A percentile compares a stretch with the other conserved stretches of the same genome.
Evolutionary conservation across 2,113 vertebrate genomes (phyloP).

Genomic region (Anser brachyrhynchus): DNA sequence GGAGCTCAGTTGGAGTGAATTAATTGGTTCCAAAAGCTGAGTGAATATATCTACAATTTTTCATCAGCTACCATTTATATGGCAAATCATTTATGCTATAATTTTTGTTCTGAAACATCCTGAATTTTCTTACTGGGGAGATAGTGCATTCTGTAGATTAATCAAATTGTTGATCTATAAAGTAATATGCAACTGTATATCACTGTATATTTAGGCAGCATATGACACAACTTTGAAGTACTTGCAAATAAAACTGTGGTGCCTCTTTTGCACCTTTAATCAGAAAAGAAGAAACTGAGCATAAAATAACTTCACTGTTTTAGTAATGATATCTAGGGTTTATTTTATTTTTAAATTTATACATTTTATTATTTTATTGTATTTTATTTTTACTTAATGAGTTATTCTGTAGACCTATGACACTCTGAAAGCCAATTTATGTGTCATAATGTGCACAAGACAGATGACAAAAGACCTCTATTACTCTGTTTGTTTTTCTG

Average conservation of each 20-base stretch:
- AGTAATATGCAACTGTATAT: background rate
- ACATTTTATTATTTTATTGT: background rate
- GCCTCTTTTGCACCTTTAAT: background rate
- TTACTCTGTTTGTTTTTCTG: background rate
- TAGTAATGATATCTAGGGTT: background rate
- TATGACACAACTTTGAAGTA: background rate
- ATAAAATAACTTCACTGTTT: background rate
- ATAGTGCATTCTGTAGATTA: background rate
- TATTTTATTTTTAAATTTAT: background rate
- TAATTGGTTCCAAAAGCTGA: background rate
- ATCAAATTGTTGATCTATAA: background rate
- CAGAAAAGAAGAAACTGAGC: background rate
- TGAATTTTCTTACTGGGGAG: background rate
- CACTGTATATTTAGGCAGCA: background rate
- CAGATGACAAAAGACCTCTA: background rate
- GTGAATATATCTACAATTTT: background rate
- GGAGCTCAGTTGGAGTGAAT: background rate
- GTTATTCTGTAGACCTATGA: background rate
- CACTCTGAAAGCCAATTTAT: background rate
- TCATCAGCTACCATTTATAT: background rate
- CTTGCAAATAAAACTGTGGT: background rate
- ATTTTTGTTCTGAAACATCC: background rate
- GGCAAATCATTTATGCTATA: background rate
- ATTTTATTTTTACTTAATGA: background rate
- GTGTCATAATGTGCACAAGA: background rate